Conservation (phyloP, 2,797 vertebrate species). For the Gephyroberyx darwinii region DNA sequence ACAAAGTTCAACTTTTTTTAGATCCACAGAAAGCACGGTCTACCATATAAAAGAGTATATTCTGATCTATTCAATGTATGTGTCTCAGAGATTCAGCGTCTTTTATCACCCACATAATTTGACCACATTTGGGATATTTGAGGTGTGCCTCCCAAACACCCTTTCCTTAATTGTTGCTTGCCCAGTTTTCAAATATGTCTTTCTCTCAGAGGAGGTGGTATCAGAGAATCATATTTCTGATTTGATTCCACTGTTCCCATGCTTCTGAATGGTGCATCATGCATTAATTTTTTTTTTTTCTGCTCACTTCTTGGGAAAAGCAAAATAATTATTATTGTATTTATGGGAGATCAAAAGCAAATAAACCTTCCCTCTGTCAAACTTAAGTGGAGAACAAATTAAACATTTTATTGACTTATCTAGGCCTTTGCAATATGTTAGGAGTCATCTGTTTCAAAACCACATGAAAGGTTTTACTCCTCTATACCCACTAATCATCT, state of each 20-base stretch:
- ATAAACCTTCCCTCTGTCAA: background rate
- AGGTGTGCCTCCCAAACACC: no score
- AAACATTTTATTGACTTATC: slow-evolving; percentile 4
- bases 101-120: no score
- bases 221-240: background rate
- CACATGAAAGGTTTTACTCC: slow-evolving; percentile 7
- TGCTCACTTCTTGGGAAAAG: background rate
- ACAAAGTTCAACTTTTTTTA: no score
- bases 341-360: background rate
- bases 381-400: background rate
- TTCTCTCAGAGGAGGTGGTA: background rate
- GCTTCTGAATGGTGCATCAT: background rate
- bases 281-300: background rate
- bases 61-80: no score
- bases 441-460: background rate
- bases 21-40: no score
- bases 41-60: no score
- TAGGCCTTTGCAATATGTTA: background rate
- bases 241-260: background rate
- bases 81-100: no score
- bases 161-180: no score
- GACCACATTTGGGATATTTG: no score
- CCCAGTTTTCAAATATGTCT: no score
- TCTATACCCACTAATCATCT: background rate
- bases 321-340: background rate